phyloP scores from a whole-genome alignment of 2,888 invertebrate species.

The Microdon myrmicae region DNA sequence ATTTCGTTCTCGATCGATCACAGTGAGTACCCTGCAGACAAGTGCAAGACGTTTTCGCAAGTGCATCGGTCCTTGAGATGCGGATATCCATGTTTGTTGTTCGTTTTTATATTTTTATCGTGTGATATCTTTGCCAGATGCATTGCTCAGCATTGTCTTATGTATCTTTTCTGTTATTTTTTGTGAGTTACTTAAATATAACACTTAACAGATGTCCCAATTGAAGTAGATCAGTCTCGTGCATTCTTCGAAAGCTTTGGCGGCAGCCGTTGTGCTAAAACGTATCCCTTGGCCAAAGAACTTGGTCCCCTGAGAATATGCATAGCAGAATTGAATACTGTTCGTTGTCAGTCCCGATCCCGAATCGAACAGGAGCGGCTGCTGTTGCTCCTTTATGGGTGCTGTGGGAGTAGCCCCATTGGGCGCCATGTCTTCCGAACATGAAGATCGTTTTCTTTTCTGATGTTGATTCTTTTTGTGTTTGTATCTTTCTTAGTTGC shows the following conservation, averaged over 20 bases:
- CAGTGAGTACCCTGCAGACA: no score
- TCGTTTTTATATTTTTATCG: no score
- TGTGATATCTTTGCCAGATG: conserved; percentile 19
- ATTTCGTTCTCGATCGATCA: conserved; percentile 11
- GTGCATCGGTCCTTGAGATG: no score
- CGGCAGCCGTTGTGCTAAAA: conserved; percentile 33
- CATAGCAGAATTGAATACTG: conserved; percentile 15
- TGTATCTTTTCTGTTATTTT: conserved; percentile 3
- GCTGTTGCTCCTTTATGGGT: conserved; percentile 6
- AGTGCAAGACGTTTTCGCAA: no score
- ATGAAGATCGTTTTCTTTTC: conserved; percentile 10
- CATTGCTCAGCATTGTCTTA: conserved; percentile 10
- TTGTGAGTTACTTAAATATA: conserved; percentile 20
- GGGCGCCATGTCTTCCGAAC: conserved; percentile 33
- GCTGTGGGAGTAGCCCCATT: conserved; percentile 7
- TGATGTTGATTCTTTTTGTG: no score
- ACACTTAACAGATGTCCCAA: conserved; percentile 47
- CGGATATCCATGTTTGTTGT: no score
- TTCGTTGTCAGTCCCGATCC: conserved; percentile 19
- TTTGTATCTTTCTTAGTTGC: no score
- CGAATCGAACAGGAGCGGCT: conserved; percentile 29
- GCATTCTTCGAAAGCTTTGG: conserved; percentile 16
- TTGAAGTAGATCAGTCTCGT: conserved; percentile 29
- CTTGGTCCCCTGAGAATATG: no score
- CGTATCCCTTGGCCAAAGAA: conserved; percentile 2